These are phyloP conservation scores for Temnothorax curvispinosus DNA, from an alignment of 1,140 invertebrate genomes.

Conservation along the genomic window DNA sequence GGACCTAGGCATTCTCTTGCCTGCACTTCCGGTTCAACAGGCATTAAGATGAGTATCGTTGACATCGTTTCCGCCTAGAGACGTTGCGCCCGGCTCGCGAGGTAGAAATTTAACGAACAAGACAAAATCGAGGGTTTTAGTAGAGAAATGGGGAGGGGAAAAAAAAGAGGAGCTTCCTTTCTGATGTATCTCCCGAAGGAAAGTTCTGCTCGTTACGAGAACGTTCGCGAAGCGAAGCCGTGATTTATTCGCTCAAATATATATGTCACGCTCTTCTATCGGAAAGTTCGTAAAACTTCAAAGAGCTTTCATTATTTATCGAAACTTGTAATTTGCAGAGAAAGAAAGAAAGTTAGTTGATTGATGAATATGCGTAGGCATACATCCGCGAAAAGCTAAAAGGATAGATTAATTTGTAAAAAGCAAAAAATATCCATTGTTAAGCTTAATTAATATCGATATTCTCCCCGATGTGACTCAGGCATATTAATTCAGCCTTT, in stretches of 20 bases:
- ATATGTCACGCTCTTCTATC: constrained; percentile 49
- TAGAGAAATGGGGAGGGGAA: not conserved
- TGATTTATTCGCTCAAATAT: constrained; percentile 61
- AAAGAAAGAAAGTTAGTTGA: constrained; percentile 29
- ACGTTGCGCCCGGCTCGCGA: constrained; percentile 54
- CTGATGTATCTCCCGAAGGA: constrained; percentile 32
- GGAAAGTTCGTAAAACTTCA: constrained; percentile 57
- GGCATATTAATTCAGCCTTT: constrained; percentile 33
- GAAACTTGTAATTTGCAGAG: constrained; percentile 51
- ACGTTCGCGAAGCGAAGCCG: constrained; percentile 33
- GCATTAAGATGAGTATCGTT: constrained; percentile 82
- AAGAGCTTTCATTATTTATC: constrained; percentile 58
- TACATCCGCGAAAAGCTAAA: not conserved
- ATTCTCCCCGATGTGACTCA: not conserved
- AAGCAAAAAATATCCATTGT: constrained; percentile 26
- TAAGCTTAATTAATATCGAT: constrained; percentile 34
- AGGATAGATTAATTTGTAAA: constrained; percentile 28
- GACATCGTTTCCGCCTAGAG: constrained; percentile 78
- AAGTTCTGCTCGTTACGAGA: constrained; percentile 52
- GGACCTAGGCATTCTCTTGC: constrained; percentile 65
- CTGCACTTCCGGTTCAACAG: constrained; percentile 76
- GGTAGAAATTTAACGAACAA: constrained; percentile 68
- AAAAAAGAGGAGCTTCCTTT: not conserved
- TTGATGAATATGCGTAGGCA: constrained; percentile 41
- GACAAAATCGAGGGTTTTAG: constrained; percentile 52